Evolutionary conservation across 2,888 invertebrate species (phyloP).

Genomic region (Netelia inedita): DNA sequence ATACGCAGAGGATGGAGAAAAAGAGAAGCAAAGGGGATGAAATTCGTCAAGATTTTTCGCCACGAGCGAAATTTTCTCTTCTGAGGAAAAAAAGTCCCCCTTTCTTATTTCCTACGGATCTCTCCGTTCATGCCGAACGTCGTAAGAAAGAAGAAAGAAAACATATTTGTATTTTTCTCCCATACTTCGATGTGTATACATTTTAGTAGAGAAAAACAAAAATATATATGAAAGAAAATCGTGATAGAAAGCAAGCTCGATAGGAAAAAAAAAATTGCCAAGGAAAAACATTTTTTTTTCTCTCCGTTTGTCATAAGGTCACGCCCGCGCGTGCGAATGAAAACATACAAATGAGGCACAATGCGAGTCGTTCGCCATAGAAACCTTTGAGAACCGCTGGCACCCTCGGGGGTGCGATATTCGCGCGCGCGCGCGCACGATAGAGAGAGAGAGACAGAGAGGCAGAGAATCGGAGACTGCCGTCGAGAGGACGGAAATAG

Average conservation of each 20-base stretch:
- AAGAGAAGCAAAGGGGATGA: conserved; percentile 34
- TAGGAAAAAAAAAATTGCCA: not conserved
- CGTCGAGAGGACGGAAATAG: conserved; percentile 57
- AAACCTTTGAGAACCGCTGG: conserved; percentile 62
- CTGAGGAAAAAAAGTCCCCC: not conserved
- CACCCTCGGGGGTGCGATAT: conserved; percentile 27
- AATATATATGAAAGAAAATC: not conserved
- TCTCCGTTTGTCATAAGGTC: conserved; percentile 25
- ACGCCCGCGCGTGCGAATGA: not conserved
- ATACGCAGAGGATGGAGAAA: conserved; percentile 14
- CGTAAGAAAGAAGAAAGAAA: no score
- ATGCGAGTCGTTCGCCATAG: conserved; percentile 4
- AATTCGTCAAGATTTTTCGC: conserved; percentile 53
- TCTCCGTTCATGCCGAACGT: not conserved
- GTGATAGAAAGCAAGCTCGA: not conserved
- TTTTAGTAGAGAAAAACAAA: not conserved
- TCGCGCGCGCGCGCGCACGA: not conserved
- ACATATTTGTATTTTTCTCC: not conserved
- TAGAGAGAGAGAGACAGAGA: conserved; percentile 3
- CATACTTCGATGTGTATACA: conserved; percentile 2
- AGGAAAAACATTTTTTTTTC: conserved; percentile 48
- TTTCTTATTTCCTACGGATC: conserved; percentile 12
- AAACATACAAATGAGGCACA: conserved; percentile 19
- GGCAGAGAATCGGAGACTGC: not conserved
- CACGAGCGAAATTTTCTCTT: conserved; percentile 29